These are phyloP conservation scores for Clitarchus hookeri DNA, from an alignment of 2,888 invertebrate genomes.

Conservation along the genomic window DNA sequence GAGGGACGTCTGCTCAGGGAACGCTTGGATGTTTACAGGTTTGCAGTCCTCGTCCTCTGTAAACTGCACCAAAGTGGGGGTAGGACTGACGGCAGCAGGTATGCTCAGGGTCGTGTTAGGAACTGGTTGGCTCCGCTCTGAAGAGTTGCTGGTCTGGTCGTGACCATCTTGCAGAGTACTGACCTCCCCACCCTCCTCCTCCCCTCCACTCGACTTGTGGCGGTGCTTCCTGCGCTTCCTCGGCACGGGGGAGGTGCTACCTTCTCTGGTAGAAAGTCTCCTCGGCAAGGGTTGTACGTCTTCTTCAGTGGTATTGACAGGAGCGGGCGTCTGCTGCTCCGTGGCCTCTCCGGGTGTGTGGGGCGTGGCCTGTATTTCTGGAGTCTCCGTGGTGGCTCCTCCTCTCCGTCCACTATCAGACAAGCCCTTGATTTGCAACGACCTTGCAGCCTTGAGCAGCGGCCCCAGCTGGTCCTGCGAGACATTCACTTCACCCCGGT, in stretches of 20 bases:
- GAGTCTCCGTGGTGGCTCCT: constrained; percentile 52
- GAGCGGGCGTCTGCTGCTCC: constrained; percentile 39
- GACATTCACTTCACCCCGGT: constrained; percentile 90
- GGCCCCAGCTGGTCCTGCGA: constrained; percentile 90
- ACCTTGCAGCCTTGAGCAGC: constrained; percentile 86
- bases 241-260: constrained; percentile 41
- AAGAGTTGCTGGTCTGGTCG: constrained; percentile 46
- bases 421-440: constrained; percentile 88
- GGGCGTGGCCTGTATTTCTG: constrained; percentile 44
- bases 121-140: constrained; percentile 44
- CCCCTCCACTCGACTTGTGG: constrained; percentile 43
- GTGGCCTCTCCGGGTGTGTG: constrained; percentile 46
- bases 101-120: constrained; percentile 53
- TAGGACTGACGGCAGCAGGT: constrained; percentile 50
- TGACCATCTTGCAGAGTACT: constrained; percentile 42
- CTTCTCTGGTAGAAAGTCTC: constrained; percentile 37
- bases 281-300: constrained; percentile 28
- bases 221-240: constrained; percentile 46
- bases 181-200: constrained; percentile 44
- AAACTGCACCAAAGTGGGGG: background rate
- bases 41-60: too few species aligned
- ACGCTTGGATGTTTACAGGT: too few species aligned
- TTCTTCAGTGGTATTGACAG: constrained; percentile 36
- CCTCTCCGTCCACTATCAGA: constrained; percentile 78
- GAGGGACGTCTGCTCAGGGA: background rate